Base-by-base conservation (phyloP, 2,113 vertebrate species). In the Solea solea region DNA sequence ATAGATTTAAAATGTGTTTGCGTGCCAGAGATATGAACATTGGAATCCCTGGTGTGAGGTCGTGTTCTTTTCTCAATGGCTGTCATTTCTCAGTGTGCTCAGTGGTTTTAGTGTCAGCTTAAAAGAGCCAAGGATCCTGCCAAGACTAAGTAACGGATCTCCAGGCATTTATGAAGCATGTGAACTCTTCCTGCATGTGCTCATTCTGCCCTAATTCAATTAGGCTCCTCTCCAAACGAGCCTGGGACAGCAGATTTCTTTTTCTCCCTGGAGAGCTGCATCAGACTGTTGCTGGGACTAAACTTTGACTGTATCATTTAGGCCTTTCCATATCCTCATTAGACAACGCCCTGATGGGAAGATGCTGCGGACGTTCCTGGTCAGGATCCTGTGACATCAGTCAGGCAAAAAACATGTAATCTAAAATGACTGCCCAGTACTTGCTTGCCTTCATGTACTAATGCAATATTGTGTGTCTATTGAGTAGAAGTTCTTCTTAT, bases 121-220 rank as follows among this genome's bases (percentile, higher is more conserved):
- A 82, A 88, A 90, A 85, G 78, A 88, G 74, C 75, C 64, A 40
- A 48, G 75, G 61, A 86, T 90, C 76, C 86, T 89, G 87, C 89
- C 90, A 91, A 89, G 89, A 91, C 86, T 86, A 88, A 90, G 86
- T 88, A 89, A 92, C 57, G 75, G 88, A 90, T 93, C 86, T 91
- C 74, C 76, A 82, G 73, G 81, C 81, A 86, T 90, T 91, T 81
- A 74, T 45, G 39, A 82, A 90, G 85, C 86, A 83, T 90, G 86
- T 90, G 88, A 90, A 91, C 88, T 89, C 80, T 86, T 87, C 81
- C 75, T 83, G 72, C 53, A 80, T 84, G 89, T 82, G 84, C 85
- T 88, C 86, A 88, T 88, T 86, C 86, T 65, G 65, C 72, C 55
- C 83, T 94, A 94, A 94, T 93, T 93, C 79, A 94, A 94, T 94